Conservation (phyloP, 2,888 invertebrate genomes). For the Philonicus albiceps region DNA sequence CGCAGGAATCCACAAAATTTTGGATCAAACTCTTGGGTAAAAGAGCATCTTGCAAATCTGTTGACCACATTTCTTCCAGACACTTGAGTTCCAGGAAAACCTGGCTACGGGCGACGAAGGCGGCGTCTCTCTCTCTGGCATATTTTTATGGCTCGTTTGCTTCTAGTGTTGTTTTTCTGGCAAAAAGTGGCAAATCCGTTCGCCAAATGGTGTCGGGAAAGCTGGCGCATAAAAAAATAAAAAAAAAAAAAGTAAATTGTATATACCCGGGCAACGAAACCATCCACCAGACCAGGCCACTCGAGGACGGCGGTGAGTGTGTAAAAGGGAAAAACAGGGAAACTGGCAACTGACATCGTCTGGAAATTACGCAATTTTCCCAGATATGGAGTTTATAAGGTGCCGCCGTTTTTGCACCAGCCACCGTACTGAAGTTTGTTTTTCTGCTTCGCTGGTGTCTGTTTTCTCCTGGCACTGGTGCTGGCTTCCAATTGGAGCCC, state of each 20-base stretch:
- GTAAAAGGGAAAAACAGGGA: background rate
- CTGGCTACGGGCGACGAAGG: background rate
- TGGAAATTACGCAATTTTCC: conserved; percentile 35
- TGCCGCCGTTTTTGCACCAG: background rate
- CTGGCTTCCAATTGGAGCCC: background rate
- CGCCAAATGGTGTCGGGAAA: conserved; percentile 44
- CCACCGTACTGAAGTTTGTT: background rate
- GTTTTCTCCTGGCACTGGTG: background rate
- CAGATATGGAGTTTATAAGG: conserved; percentile 31
- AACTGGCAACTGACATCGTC: conserved; percentile 3
- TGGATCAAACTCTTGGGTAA: background rate
- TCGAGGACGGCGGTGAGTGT: background rate
- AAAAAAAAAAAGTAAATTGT: background rate
- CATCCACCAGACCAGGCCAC: background rate
- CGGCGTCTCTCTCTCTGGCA: background rate
- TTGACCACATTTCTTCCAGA: conserved; percentile 43
- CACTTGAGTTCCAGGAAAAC: conserved; percentile 41
- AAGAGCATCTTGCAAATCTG: conserved; percentile 41
- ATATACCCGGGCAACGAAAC: background rate
- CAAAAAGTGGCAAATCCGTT: conserved; percentile 40
- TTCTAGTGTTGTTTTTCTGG: conserved; percentile 23
- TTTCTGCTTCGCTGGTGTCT: background rate
- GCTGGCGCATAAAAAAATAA: background rate
- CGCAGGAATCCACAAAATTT: conserved; percentile 9
- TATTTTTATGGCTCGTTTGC: conserved; percentile 34